Evolutionary conservation across 2,113 vertebrate genomes (phyloP).

Genomic region (Lichenostomus cassidix): DNA sequence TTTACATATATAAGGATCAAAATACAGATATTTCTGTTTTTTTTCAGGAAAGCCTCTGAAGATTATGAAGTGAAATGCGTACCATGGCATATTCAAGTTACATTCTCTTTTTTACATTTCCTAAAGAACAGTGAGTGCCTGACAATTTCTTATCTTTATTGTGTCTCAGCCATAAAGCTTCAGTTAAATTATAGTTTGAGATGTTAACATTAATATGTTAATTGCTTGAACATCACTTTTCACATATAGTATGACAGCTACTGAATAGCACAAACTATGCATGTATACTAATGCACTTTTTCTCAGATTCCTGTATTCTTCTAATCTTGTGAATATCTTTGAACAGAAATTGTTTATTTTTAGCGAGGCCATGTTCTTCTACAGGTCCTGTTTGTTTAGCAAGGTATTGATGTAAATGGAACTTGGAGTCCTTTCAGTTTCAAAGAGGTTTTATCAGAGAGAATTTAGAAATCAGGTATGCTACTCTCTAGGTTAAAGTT

Average conservation of each 20-base stretch:
- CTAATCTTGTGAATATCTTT: not conserved
- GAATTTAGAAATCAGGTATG: not conserved
- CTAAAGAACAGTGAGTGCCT: not conserved
- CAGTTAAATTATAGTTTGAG: slow-evolving; percentile 39
- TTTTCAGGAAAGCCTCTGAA: not conserved
- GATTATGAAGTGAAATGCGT: not conserved
- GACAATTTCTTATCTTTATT: slow-evolving; percentile 40
- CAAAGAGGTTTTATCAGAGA: not conserved
- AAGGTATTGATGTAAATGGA: not conserved
- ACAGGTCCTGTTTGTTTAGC: not conserved
- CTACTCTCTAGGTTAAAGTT: not conserved
- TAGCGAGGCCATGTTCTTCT: not conserved
- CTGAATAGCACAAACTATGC: not conserved
- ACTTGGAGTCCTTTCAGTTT: not conserved
- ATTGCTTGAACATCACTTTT: slow-evolving; percentile 25
- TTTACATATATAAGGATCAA: not conserved
- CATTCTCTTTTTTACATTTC: not conserved
- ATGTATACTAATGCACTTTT: not conserved
- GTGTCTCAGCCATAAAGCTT: not conserved
- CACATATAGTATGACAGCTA: slow-evolving; percentile 13
- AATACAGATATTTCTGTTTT: not conserved
- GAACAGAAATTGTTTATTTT: slow-evolving; percentile 1
- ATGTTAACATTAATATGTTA: slow-evolving; percentile 33
- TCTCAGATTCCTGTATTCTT: not conserved
- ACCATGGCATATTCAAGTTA: not conserved